These are phyloP conservation scores for Marronus borbonicus DNA, from an alignment of 2,888 invertebrate species.

Conservation along the genomic window DNA sequence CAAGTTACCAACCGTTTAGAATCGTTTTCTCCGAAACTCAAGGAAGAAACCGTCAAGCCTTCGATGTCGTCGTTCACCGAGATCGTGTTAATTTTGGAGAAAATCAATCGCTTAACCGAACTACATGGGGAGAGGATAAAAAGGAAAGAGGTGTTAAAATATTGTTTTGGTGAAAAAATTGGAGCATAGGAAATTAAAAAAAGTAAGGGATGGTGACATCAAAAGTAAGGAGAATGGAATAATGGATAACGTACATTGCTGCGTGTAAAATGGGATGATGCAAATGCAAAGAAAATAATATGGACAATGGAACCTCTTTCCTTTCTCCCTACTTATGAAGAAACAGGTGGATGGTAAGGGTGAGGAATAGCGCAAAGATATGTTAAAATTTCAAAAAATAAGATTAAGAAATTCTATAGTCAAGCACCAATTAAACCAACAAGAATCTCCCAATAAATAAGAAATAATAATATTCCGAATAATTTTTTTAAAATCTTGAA, in stretches of 20 bases:
- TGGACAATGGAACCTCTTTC: constrained; percentile 61
- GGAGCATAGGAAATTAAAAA: not conserved
- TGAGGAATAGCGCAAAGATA: not conserved
- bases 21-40: constrained; percentile 52
- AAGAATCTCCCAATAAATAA: no score
- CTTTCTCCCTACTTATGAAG: constrained; percentile 64
- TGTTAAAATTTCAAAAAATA: no score
- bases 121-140: constrained; percentile 53
- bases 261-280: not conserved
- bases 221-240: constrained; percentile 64
- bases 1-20: constrained; percentile 62
- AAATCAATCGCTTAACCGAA: constrained; percentile 54
- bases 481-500: no score
- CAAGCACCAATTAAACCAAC: no score
- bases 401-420: no score
- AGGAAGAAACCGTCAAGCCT: constrained; percentile 65
- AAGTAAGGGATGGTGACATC: constrained; percentile 3
- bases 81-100: constrained; percentile 66
- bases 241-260: not conserved
- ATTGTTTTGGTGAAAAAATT: constrained; percentile 17
- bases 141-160: constrained; percentile 61
- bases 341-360: not conserved
- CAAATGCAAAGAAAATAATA: constrained; percentile 19
- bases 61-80: constrained; percentile 64
- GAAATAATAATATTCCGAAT: no score